Percentiles rank a stretch among this genome's conserved stretches.
Evolutionary conservation across 2,888 invertebrate genomes (phyloP).

Genomic region (Aethes cnicana): DNA sequence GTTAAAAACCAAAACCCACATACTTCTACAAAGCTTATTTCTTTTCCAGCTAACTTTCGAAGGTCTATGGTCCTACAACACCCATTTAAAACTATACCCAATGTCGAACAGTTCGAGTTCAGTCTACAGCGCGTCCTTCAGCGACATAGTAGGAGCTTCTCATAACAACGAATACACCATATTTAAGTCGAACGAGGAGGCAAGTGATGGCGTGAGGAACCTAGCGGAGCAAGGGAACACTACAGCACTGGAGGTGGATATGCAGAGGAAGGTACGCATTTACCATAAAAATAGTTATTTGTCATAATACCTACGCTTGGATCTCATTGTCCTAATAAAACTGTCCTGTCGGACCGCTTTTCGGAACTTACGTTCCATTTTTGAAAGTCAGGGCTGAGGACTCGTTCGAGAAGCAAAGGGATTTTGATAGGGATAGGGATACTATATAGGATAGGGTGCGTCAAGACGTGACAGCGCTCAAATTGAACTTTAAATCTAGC

Average conservation of each 20-base stretch:
- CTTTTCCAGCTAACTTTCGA: slow-evolving; percentile 61
- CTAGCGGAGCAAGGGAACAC: slow-evolving; percentile 75
- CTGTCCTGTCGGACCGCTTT: too few species aligned
- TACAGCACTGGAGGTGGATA: slow-evolving; percentile 67
- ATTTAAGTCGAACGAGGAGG: slow-evolving; percentile 60
- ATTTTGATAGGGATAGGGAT: too few species aligned
- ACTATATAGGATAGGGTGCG: too few species aligned
- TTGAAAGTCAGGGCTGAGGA: too few species aligned
- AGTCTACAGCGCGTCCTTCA: slow-evolving; percentile 55
- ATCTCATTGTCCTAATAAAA: too few species aligned
- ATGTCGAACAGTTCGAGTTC: slow-evolving; percentile 27
- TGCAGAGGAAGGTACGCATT: slow-evolving; percentile 52
- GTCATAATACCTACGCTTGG: too few species aligned
- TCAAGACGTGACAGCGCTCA: too few species aligned
- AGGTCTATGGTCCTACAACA: slow-evolving; percentile 70
- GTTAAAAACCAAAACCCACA: too few species aligned
- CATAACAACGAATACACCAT: slow-evolving; percentile 61
- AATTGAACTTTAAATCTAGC: too few species aligned
- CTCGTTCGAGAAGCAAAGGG: too few species aligned
- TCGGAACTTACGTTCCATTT: too few species aligned
- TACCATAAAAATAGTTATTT: slow-evolving; percentile 18
- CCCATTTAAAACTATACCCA: slow-evolving; percentile 63
- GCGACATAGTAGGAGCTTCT: slow-evolving; percentile 73
- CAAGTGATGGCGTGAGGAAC: slow-evolving; percentile 61
- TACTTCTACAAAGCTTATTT: too few species aligned